These are phyloP conservation scores for Chondrosia reniformis DNA, from an alignment of 37 sponge, comb jelly and placozoan species.

Conservation along the genomic window DNA sequence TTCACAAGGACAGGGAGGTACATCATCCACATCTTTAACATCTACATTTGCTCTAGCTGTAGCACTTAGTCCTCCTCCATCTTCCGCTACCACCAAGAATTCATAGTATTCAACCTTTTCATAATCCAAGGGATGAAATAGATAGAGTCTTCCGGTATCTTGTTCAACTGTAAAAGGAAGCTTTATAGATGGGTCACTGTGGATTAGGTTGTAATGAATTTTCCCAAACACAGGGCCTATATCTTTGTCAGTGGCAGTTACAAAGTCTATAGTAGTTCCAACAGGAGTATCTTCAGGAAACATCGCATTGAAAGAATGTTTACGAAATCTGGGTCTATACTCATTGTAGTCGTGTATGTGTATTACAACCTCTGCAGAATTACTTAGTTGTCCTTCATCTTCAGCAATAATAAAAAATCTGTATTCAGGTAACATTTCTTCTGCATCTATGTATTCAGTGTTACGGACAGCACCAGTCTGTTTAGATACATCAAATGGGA, in stretches of 20 bases:
- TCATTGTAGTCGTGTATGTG: slow-evolving; percentile 49
- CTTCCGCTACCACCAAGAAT: slow-evolving; percentile 16
- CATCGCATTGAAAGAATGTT: neutral
- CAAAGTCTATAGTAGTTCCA: slow-evolving; percentile 19
- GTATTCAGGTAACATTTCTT: neutral
- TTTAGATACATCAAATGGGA: neutral
- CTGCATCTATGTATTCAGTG: neutral
- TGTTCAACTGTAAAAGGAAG: slow-evolving; percentile 40
- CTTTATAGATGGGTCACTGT: neutral
- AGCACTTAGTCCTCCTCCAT: slow-evolving; percentile 29
- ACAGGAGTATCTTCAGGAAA: slow-evolving; percentile 28
- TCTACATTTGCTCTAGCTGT: slow-evolving; percentile 22
- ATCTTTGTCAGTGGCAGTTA: slow-evolving; percentile 51
- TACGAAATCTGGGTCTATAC: slow-evolving; percentile 32
- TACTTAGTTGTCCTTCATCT: neutral
- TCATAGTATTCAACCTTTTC: slow-evolving; percentile 20
- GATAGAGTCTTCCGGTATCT: slow-evolving; percentile 38
- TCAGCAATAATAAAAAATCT: neutral
- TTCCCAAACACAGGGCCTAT: slow-evolving; percentile 12
- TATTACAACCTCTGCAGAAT: slow-evolving; percentile 21
- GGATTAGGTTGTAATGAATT: neutral
- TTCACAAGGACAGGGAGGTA: slow-evolving; percentile 17
- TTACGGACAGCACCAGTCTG: neutral
- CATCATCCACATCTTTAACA: slow-evolving; percentile 46
- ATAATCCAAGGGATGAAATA: slow-evolving; percentile 36